Conservation (phyloP, 2,797 vertebrate genomes). For the Chelmon rostratus region DNA sequence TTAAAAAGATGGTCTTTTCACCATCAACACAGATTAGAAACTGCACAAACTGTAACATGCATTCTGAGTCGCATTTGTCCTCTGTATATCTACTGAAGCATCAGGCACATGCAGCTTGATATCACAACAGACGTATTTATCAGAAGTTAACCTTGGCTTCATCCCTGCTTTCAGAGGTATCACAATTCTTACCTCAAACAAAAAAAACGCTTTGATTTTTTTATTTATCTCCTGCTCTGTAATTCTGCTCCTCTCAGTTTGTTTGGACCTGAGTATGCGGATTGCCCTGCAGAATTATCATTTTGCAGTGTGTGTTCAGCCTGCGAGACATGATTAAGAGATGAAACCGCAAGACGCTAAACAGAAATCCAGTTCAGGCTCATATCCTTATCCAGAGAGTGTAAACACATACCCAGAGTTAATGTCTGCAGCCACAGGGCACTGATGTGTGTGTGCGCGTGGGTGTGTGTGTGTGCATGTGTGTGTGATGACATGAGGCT, state of each 20-base stretch:
- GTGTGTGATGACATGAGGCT: constrained; percentile 49
- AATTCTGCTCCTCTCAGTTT: constrained; percentile 46
- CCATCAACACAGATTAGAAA: neutral
- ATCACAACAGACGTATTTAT: neutral
- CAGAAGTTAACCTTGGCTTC: constrained; percentile 15
- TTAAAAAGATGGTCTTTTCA: constrained; percentile 17
- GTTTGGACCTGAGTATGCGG: constrained; percentile 48
- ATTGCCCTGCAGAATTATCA: constrained; percentile 51
- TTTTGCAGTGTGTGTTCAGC: constrained; percentile 51
- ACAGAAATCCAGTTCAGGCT: constrained; percentile 75
- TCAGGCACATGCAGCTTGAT: neutral
- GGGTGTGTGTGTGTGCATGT: constrained; percentile 34
- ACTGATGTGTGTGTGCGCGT: constrained; percentile 32
- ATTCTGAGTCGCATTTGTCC: neutral
- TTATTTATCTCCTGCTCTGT: constrained; percentile 20
- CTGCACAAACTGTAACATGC: neutral
- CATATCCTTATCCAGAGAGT: constrained; percentile 71
- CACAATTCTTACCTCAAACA: constrained; percentile 7
- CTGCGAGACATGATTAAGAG: constrained; percentile 69
- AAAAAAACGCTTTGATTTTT: constrained; percentile 36
- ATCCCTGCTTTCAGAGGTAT: constrained; percentile 20
- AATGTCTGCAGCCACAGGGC: constrained; percentile 69
- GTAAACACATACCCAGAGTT: constrained; percentile 74
- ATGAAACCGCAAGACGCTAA: constrained; percentile 71
- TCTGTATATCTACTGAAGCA: neutral